Percentiles rank a stretch among this genome's conserved stretches.
Conservation (phyloP, 23 tunicate genomes). For the Oikopleura dioica region DNA sequence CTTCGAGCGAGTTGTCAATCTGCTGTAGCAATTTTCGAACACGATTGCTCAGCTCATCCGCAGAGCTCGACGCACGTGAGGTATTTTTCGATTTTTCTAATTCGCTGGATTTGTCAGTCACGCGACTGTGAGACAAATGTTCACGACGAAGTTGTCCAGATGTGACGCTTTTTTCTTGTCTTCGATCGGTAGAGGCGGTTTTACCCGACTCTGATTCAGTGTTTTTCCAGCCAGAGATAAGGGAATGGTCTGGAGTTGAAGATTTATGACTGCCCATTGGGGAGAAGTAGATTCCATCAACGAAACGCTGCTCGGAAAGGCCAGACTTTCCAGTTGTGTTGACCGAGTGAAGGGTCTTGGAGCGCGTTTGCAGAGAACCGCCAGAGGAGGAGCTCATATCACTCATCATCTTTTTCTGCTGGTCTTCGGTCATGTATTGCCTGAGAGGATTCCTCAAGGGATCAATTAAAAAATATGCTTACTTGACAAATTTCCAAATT, state of each 20-base stretch:
- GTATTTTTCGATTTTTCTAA: not conserved
- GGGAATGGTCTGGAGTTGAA: constrained; percentile 9
- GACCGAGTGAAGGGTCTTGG: not conserved
- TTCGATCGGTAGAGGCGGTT: too few relatives aligned
- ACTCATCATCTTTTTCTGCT: too few relatives aligned
- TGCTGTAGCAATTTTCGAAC: constrained; percentile 5
- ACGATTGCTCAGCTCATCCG: not conserved
- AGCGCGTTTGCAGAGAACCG: too few relatives aligned
- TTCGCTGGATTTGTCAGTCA: too few relatives aligned
- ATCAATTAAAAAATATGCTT: not conserved
- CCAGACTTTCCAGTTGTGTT: not conserved
- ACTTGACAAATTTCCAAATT: not conserved
- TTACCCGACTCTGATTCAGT: too few relatives aligned
- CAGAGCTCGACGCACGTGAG: not conserved
- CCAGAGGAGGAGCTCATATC: too few relatives aligned
- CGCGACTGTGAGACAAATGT: too few relatives aligned
- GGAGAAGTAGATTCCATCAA: not conserved
- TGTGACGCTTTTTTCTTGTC: too few relatives aligned
- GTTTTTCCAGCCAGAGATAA: not conserved
- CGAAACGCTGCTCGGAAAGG: constrained; percentile 3
- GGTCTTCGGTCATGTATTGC: not conserved
- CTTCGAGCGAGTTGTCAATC: not conserved
- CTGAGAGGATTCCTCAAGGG: not conserved
- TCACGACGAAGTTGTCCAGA: too few relatives aligned
- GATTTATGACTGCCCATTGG: constrained; percentile 1